Evolutionary conservation across 2,113 vertebrate species (phyloP), one percentile per base, ranked within the genome.

Genomic region (Dendropsophus ebraccatus): DNA sequence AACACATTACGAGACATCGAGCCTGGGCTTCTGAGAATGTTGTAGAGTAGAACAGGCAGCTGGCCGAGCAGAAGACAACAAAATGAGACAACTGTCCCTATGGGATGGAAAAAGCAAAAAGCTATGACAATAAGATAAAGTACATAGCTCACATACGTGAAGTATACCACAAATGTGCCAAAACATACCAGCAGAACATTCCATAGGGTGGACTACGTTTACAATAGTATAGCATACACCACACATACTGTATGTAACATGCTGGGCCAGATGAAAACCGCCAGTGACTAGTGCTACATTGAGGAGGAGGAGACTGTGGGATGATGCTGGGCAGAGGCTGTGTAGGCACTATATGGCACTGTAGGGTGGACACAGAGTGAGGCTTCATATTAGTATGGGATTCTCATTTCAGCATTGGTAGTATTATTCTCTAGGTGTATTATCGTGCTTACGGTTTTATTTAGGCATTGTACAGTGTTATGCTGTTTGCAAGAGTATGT

Each of bases 21-120:
- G 25, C 12, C 11, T 6, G 62, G 30, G 25, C 62, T 10, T 21
- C 76, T 30, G 52, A 21, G 2, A 74, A 19, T n/a, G 0, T n/a
- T 19, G 25, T 81, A 72, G 75, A 84, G 84, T 90, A 91, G 90
- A 89, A 87, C 91, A 23, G 88, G 90, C 93, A 93, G 93, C 95
- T 94, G 94, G 93, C 89, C 30, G 7, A 1, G 83, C 73, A 28
- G 73, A 52, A 76, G 41, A 76, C 25, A 50, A 50, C 45, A 52
- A 12, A 65, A 21, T 84, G 88, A 87, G 88, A 79, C 93, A 92
- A 91, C 92, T 93, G 93, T 82, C 85, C 69, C 41, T 8, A 32
- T 82, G 35, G 56, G 16, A 80, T 17, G 78, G 21, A 60, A 37
- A 81, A 17, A 25, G 76, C 21, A 13, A 37, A 80, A 25, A 17